Percentiles rank a stretch among this genome's conserved stretches.
Conservation (phyloP, 1,140 invertebrate genomes). For the Drosophila pallidifrons region DNA sequence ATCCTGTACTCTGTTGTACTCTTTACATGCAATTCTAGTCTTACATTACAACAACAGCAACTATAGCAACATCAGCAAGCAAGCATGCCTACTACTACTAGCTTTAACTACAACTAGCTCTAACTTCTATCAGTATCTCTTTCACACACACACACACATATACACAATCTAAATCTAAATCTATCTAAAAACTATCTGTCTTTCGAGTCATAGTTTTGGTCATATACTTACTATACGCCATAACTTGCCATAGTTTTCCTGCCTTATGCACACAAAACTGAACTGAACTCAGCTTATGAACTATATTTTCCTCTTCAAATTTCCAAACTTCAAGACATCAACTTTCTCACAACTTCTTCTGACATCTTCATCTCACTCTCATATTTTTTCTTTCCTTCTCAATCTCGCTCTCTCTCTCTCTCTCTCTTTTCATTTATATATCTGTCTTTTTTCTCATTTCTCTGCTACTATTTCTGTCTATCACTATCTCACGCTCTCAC, state of each 20-base stretch:
- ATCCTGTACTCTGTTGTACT: slow-evolving; percentile 52
- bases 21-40: slow-evolving; percentile 82
- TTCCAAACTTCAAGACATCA: slow-evolving; percentile 68
- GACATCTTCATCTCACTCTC: slow-evolving; percentile 48
- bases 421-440: slow-evolving; percentile 1
- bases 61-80: slow-evolving; percentile 52
- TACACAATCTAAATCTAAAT: slow-evolving; percentile 16
- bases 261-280: slow-evolving; percentile 63
- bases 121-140: slow-evolving; percentile 57
- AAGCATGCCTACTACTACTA: slow-evolving; percentile 71
- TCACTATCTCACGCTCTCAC: slow-evolving; percentile 54
- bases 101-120: slow-evolving; percentile 56
- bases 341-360: slow-evolving; percentile 73
- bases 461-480: slow-evolving; percentile 35
- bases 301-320: slow-evolving; percentile 65
- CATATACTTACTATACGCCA: slow-evolving; percentile 64
- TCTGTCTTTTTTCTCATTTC: slow-evolving; percentile 13
- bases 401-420: slow-evolving; percentile 11
- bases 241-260: slow-evolving; percentile 84
- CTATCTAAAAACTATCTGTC: slow-evolving; percentile 36
- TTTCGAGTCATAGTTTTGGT: slow-evolving; percentile 79
- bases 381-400: slow-evolving; percentile 15
- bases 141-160: not conserved
- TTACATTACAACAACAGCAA: slow-evolving; percentile 69
- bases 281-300: slow-evolving; percentile 65